A percentile compares a stretch with the other conserved stretches of the same genome.
Conservation (phyloP, 2,888 invertebrate genomes). For the Eurytoma adleriae region DNA sequence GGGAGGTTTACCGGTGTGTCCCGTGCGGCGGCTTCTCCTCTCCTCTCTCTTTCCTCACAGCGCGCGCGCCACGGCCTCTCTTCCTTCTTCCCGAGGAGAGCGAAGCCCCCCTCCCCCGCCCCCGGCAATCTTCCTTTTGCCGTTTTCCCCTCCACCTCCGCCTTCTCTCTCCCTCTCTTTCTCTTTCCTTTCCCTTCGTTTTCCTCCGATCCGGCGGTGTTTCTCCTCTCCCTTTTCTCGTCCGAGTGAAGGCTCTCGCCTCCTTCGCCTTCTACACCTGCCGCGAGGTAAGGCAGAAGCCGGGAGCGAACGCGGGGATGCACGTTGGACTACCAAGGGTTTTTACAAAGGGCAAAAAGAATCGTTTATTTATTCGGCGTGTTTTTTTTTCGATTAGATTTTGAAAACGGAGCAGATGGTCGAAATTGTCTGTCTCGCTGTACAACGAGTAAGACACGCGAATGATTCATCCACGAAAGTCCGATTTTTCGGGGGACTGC, state of each 20-base stretch:
- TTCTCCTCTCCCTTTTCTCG: slow-evolving; percentile 55
- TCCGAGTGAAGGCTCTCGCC: background rate
- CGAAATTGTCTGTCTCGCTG: too few relatives aligned
- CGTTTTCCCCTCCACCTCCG: slow-evolving; percentile 30
- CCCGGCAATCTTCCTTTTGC: slow-evolving; percentile 38
- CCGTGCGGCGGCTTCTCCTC: slow-evolving; percentile 15
- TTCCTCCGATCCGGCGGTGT: slow-evolving; percentile 14
- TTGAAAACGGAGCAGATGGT: too few relatives aligned
- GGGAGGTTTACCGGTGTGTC: slow-evolving; percentile 7
- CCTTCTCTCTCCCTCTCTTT: slow-evolving; percentile 10
- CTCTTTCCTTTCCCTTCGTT: slow-evolving; percentile 45
- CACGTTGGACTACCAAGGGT: too few relatives aligned
- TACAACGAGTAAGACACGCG: too few relatives aligned
- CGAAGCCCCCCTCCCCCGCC: slow-evolving; percentile 24
- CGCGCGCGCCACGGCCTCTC: background rate
- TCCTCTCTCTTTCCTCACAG: slow-evolving; percentile 54
- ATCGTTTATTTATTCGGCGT: too few relatives aligned
- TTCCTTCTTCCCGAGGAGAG: background rate
- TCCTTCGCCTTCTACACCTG: too few relatives aligned
- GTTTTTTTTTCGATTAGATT: too few relatives aligned
- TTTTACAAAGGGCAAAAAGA: too few relatives aligned
- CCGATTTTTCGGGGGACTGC: too few relatives aligned
- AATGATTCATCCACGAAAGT: too few relatives aligned
- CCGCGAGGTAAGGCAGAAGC: too few relatives aligned
- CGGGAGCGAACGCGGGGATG: too few relatives aligned